Conservation (phyloP, 2,113 vertebrate species). For the Vombatus ursinus region DNA sequence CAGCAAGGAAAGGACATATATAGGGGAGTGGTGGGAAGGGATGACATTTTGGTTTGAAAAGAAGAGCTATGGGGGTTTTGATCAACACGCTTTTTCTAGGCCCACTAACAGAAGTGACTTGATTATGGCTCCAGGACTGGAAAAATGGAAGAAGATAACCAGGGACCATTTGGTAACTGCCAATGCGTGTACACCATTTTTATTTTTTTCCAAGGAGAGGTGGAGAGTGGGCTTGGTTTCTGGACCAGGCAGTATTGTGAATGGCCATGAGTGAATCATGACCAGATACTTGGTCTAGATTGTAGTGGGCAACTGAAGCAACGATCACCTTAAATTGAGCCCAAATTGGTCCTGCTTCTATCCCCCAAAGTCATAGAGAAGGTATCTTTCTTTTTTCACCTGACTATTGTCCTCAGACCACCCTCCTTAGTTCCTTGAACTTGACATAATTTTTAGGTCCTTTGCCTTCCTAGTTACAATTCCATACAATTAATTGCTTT, state of each 20-base stretch:
- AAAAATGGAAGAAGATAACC: not conserved
- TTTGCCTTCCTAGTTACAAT: not conserved
- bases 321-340: not conserved
- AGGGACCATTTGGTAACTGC: not conserved
- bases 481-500: not conserved
- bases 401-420: not conserved
- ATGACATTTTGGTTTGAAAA: not conserved
- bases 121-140: not conserved
- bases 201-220: not conserved
- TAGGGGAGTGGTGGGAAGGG: not conserved
- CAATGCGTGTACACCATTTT: not conserved
- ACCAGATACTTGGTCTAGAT: not conserved
- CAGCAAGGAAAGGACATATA: not conserved
- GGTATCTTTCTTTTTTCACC: not conserved
- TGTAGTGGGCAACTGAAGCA: not conserved
- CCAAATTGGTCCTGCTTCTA: not conserved
- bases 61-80: not conserved
- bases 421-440: not conserved
- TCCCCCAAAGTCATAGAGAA: not conserved
- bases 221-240: not conserved
- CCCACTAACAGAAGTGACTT: not conserved
- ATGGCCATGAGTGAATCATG: not conserved
- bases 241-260: not conserved
- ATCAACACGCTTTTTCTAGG: not conserved
- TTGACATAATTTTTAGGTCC: not conserved